phyloP scores from a whole-genome alignment of 2,888 invertebrate species.

The Protonemura montana region DNA sequence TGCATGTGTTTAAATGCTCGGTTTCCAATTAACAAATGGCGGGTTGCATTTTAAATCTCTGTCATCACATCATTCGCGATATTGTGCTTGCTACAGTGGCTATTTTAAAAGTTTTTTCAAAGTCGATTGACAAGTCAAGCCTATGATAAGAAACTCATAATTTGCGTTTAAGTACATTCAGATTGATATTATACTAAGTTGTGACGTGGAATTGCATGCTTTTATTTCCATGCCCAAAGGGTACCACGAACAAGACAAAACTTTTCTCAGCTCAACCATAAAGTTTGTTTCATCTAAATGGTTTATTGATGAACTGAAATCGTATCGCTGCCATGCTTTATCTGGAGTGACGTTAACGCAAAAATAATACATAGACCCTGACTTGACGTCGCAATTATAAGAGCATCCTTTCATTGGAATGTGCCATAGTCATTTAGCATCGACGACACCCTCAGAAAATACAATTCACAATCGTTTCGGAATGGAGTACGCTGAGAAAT shows the following conservation, averaged over 20 bases:
- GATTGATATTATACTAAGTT: neutral
- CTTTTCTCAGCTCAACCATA: neutral
- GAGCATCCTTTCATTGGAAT: neutral
- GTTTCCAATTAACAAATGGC: neutral
- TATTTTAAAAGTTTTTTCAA: neutral
- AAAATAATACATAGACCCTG: neutral
- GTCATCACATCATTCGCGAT: neutral
- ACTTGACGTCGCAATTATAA: neutral
- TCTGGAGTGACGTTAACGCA: neutral
- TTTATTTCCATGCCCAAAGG: neutral
- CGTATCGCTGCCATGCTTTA: neutral
- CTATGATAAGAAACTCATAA: neutral
- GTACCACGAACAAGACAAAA: neutral
- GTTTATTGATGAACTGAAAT: neutral
- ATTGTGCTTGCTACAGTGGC: neutral
- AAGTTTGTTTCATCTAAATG: slow-evolving; percentile 7
- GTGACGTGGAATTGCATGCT: neutral
- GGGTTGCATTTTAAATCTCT: neutral
- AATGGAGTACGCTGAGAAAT: neutral
- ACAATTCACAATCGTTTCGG: neutral
- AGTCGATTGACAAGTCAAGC: neutral
- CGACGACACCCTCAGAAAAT: neutral
- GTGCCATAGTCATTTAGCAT: neutral
- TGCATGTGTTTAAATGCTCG: neutral
- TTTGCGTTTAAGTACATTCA: neutral